Conservation (phyloP, 2,113 vertebrate genomes). For the Callorhinus ursinus region DNA sequence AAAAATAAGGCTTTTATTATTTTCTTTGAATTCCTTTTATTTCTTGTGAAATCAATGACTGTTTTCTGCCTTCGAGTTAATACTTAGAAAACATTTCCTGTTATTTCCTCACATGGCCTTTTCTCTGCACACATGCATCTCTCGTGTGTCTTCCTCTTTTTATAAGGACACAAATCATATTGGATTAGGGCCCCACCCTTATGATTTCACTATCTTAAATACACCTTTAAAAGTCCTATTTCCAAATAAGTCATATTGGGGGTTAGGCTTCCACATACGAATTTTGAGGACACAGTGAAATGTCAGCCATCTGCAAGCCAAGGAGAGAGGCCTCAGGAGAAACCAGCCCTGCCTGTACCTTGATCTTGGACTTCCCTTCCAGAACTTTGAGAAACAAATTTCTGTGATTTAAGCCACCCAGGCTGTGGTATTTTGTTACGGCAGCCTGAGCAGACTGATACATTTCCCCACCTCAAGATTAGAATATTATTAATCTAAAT, state of each 20-base stretch:
- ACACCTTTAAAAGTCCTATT: not conserved
- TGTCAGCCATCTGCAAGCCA: not conserved
- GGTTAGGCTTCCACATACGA: not conserved
- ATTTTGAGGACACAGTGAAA: not conserved
- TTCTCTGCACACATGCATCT: not conserved
- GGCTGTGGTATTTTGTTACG: not conserved
- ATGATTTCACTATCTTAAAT: not conserved
- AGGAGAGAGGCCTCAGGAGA: not conserved
- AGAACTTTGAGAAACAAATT: not conserved
- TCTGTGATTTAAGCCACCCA: not conserved
- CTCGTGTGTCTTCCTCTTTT: not conserved
- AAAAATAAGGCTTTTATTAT: not conserved
- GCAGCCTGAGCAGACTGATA: not conserved
- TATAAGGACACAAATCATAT: not conserved
- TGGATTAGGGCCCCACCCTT: not conserved
- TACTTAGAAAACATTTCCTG: not conserved
- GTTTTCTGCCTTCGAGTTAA: not conserved
- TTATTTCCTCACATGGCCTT: not conserved
- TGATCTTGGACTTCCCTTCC: not conserved
- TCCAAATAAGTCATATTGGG: not conserved
- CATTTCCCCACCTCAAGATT: not conserved
- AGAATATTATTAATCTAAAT: not conserved
- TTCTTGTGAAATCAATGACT: not conserved
- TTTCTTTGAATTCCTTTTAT: slow-evolving; percentile 10
- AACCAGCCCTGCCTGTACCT: not conserved